Evolutionary conservation across 2,888 invertebrate genomes (phyloP).

Genomic region (Leucania comma): DNA sequence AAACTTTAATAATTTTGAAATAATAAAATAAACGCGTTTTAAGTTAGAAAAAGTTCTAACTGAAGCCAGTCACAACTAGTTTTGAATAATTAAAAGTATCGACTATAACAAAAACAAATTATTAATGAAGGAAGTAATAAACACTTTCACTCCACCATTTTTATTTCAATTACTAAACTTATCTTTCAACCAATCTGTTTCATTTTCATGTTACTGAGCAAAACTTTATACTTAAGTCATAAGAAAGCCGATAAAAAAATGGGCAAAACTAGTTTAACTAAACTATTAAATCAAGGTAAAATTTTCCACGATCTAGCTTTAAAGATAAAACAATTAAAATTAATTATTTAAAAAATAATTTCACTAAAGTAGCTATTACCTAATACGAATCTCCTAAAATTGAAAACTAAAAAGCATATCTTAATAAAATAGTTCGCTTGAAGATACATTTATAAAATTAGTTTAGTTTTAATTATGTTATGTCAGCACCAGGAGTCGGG

Average conservation of each 20-base stretch:
- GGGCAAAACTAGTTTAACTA: neutral
- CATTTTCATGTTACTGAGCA: neutral
- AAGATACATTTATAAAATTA: slow-evolving; percentile 45
- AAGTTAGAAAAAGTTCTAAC: too few relatives aligned
- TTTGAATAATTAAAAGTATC: too few relatives aligned
- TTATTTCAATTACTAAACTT: neutral
- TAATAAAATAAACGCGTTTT: too few relatives aligned
- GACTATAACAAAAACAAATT: neutral
- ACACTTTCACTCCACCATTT: neutral
- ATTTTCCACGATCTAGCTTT: neutral
- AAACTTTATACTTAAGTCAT: neutral
- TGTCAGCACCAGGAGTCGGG: slow-evolving; percentile 43
- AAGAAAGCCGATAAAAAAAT: neutral
- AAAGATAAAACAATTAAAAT: neutral
- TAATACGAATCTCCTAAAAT: slow-evolving; percentile 10
- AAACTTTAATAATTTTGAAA: too few relatives aligned
- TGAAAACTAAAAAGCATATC: slow-evolving; percentile 13
- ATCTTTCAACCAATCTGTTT: neutral
- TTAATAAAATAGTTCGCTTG: slow-evolving; percentile 32
- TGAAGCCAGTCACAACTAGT: too few relatives aligned
- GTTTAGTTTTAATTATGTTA: slow-evolving; percentile 57
- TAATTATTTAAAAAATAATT: neutral
- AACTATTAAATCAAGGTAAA: neutral
- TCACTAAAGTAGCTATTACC: neutral
- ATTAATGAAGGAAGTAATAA: neutral